Evolutionary conservation across 2,888 invertebrate genomes (phyloP), one percentile per base, ranked within the genome.

Genomic region (Cartodere bifasciata): DNA sequence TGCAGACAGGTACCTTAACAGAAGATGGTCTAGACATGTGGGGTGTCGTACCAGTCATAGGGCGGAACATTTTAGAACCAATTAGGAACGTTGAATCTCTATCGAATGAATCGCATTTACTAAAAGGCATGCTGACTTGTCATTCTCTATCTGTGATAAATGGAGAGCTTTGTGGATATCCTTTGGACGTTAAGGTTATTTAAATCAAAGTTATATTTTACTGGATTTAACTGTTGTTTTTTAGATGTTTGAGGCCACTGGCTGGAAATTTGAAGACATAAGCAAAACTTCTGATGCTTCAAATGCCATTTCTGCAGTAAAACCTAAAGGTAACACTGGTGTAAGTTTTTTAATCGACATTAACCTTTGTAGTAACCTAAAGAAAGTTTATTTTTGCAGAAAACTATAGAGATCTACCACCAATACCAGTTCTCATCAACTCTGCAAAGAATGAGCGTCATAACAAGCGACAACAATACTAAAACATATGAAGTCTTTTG

Each of bases 1-100:
- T 48, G 6, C 56, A 88, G 83, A 95, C 95, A 9, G 95, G 95
- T 9, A 95, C 95, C 0, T 58, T 95, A 35, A 95, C 95, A 1
- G 94, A 95, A 58, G 94, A 95, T 53, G 94, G 94, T 0, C 58
- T 95, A 14, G 92, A 94, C 58, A 81, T 95, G 80, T 88, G 87
- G 86, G 92, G 91, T 6, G 81, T 90, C 3, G 76, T 92, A 4
- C 78, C 86, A 0, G 53, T 61, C 42, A 42, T 39, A 23, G 35
- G 49, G 13, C 31, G 43, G 4, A 34, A 37, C 13, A 31, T 56
- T 3, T 39, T 44, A 13, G 36, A 44, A 5, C 43, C 51, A 1
- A 31, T 55, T 3, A 55, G 50, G 37, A 44, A 52, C 4, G 37
- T 49, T 3, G 26, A 24, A 2, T 22, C 21, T 6, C 31, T 58